Base-by-base conservation (phyloP, 2,113 vertebrate species). In the Martes martes region DNA sequence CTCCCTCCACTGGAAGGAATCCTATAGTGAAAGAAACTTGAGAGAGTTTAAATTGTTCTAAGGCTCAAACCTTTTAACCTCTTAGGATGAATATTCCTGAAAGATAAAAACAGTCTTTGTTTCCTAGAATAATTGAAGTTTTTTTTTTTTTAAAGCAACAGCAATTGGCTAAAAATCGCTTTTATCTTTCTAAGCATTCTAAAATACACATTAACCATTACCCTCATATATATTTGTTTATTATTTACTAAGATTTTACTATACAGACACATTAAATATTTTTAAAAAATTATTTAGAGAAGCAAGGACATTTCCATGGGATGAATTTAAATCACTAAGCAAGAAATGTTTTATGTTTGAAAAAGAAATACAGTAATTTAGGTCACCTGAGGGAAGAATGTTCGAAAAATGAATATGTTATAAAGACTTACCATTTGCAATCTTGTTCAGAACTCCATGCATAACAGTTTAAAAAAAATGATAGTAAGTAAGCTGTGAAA, bases 351-450 rank as follows among this genome's bases (percentile, higher is more conserved):
- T 96, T 88, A 87, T 16, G 13, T 89, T 95, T 95, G 73, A 85
- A 84, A 96, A 94, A 93, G 96, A 92, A 93, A 89, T 94, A 78
- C 11, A 94, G 65, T 92, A 96, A 97, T 97, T 78, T 98, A 97
- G 95, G 95, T 97, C 97, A 98, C 87, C 50, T 21, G 95, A 97
- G 89, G 89, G 87, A 97, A 93, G 69, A 92, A 36, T 28, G 1
- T 80, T 95, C 84, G 86, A 96, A 95, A 96, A 97, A 94, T 67
- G 57, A 95, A 52, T 73, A 39, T 92, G 94, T 95, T 90, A 50
- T 90, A 97, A 96, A 96, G 83, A 92, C 78, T 91, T 96, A 82
- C 28, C 71, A 80, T 95, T 97, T 91, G 23, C 74, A 90, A 21
- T 84, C 57, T 89, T 89, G 45, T 83, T 97, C 80, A 88, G 24